Percentiles rank a stretch among this genome's conserved stretches.
phyloP scores from a whole-genome alignment of 2,113 vertebrate genomes.

The Chaetodon auriga region DNA sequence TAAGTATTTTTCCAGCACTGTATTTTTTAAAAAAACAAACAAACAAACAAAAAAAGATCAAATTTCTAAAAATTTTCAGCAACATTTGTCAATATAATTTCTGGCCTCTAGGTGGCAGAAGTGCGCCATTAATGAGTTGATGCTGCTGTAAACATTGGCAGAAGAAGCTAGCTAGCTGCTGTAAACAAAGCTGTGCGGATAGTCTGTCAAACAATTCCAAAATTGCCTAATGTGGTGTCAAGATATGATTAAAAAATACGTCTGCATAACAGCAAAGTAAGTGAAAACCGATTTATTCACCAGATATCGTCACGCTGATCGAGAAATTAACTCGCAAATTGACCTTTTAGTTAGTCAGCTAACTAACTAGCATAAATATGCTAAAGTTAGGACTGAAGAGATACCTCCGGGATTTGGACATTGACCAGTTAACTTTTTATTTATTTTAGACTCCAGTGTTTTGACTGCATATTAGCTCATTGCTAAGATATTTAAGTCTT shows the following conservation, averaged over 20 bases:
- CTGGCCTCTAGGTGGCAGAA: not conserved
- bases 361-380: conserved; percentile 39
- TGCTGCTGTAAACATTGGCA: not conserved
- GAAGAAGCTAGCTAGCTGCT: conserved; percentile 17
- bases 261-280: not conserved
- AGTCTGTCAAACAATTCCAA: fast-evolving
- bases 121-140: fast-evolving
- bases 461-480: fast-evolving
- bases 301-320: fast-evolving
- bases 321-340: not conserved
- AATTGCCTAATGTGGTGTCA: not conserved
- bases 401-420: not conserved
- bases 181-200: conserved; percentile 55
- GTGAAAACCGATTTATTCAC: not conserved
- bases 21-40: too few relatives aligned
- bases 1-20: too few relatives aligned
- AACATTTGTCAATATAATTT: not conserved
- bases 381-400: conserved; percentile 6
- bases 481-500: fast-evolving
- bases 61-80: too few relatives aligned
- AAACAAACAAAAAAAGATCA: too few relatives aligned
- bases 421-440: not conserved
- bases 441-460: fast-evolving
- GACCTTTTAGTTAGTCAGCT: not conserved
- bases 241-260: fast-evolving